Evolutionary conservation across 2,888 invertebrate species (phyloP).

Genomic region (Globia sparganii): DNA sequence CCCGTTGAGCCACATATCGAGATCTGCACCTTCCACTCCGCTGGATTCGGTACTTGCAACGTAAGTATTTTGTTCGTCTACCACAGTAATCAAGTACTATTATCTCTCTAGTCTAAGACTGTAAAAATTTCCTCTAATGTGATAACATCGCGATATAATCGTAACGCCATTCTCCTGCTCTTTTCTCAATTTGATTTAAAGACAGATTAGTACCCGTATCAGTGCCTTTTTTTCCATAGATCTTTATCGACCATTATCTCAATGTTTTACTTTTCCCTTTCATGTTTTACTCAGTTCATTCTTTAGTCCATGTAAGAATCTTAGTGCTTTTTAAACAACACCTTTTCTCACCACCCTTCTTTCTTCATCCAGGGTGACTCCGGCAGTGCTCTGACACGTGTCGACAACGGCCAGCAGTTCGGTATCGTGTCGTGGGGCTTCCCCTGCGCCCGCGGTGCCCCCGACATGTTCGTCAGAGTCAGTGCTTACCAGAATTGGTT

Average conservation of each 20-base stretch:
- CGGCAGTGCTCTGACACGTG: slow-evolving; percentile 75
- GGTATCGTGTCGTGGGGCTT: slow-evolving; percentile 84
- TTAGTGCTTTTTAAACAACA: background rate
- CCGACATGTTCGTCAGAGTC: slow-evolving; percentile 78
- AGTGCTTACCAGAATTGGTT: slow-evolving; percentile 72
- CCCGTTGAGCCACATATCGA: slow-evolving; percentile 76
- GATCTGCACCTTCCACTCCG: slow-evolving; percentile 75
- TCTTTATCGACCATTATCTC: background rate
- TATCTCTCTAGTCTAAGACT: background rate
- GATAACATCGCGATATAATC: background rate
- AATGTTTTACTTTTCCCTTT: background rate
- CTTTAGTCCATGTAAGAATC: background rate
- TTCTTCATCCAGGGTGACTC: slow-evolving; percentile 76
- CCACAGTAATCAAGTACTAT: background rate
- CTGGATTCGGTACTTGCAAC: slow-evolving; percentile 76
- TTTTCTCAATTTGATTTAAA: background rate
- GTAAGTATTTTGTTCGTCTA: slow-evolving; percentile 67
- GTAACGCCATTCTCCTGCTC: background rate
- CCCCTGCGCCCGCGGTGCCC: slow-evolving; percentile 79
- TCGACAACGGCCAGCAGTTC: slow-evolving; percentile 67
- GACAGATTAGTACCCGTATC: background rate
- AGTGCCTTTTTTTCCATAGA: background rate
- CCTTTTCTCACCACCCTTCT: background rate
- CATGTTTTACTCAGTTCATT: background rate
- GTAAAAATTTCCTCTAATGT: slow-evolving; percentile 8